A percentile compares a stretch with the other conserved stretches of the same genome.
These are phyloP conservation scores for Phalacrocorax pelagicus DNA, from an alignment of 2,113 vertebrate species.

Conservation along the genomic window DNA sequence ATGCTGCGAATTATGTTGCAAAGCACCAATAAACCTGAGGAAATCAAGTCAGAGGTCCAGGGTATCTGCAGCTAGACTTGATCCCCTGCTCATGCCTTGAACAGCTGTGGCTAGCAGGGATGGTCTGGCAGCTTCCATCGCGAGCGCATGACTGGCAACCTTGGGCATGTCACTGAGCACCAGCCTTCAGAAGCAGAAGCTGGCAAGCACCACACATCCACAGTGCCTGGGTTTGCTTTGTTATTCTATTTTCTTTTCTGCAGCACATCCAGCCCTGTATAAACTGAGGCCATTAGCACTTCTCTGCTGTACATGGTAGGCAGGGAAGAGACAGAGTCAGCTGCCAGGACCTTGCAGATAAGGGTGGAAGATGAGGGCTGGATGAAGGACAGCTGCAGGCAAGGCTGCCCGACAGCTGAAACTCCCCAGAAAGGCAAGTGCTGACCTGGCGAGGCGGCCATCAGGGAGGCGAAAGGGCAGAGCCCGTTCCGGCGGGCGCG, in stretches of 20 bases:
- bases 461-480: rapidly evolving
- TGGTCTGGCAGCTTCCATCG: background rate
- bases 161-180: rapidly evolving
- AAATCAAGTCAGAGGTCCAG: background rate
- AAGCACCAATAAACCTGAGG: background rate
- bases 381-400: background rate
- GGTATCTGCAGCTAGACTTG: background rate
- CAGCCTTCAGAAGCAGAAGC: background rate
- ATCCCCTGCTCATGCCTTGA: rapidly evolving
- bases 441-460: background rate
- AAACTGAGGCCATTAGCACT: background rate
- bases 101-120: rapidly evolving
- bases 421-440: background rate
- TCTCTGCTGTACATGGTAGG: rapidly evolving
- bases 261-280: background rate
- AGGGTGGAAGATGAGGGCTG: background rate
- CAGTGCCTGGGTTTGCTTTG: background rate
- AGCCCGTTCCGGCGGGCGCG: rapidly evolving
- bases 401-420: background rate
- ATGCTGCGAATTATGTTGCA: background rate
- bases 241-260: background rate
- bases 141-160: rapidly evolving
- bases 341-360: rapidly evolving
- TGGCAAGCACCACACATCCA: rapidly evolving
- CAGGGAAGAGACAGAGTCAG: background rate